Conservation (phyloP, 2,888 invertebrate genomes). For the Sympetrum striolatum region DNA sequence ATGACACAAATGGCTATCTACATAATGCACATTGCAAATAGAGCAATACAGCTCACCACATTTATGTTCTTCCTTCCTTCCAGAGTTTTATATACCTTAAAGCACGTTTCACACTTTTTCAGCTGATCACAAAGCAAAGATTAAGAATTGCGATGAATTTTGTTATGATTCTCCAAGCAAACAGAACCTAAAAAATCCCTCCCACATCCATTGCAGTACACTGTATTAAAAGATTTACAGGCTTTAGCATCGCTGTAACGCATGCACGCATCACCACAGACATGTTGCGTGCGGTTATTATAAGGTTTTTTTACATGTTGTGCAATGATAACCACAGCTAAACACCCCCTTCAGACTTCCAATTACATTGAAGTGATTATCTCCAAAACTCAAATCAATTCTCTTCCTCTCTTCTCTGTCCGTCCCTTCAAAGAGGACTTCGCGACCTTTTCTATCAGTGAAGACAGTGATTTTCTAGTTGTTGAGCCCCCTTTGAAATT, state of each 20-base stretch:
- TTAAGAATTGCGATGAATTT: background rate
- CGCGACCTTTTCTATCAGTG: background rate
- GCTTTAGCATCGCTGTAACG: no score
- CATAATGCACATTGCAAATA: background rate
- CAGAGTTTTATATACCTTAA: background rate
- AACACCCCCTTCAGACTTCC: background rate
- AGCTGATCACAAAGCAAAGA: background rate
- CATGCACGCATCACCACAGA: no score
- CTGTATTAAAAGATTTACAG: no score
- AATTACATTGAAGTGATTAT: background rate
- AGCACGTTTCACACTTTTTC: background rate
- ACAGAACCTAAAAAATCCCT: background rate
- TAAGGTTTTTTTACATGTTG: background rate
- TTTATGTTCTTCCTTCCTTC: no score
- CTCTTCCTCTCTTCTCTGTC: background rate
- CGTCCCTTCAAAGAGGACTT: background rate
- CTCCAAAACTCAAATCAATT: background rate
- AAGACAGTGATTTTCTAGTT: background rate
- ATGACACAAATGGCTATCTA: background rate
- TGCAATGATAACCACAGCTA: background rate
- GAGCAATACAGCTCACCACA: slow-evolving; percentile 1
- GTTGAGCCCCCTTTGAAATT: background rate
- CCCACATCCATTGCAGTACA: background rate
- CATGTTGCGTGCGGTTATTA: no score
- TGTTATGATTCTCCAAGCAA: background rate